phyloP scores from a whole-genome alignment of 2,113 vertebrate species.

The Sus scrofa region DNA sequence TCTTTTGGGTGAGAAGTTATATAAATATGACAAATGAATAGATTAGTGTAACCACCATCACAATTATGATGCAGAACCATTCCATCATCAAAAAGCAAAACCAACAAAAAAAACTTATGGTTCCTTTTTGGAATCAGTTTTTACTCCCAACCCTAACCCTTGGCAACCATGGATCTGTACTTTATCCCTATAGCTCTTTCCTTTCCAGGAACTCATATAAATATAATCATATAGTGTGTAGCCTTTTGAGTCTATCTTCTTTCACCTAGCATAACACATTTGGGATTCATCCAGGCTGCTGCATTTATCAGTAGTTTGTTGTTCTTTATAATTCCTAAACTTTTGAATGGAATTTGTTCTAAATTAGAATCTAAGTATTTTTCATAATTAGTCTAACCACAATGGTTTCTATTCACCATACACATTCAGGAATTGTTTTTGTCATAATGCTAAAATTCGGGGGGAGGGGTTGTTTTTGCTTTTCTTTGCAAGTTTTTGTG shows the following conservation, averaged over 20 bases:
- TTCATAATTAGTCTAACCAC: constrained; percentile 1
- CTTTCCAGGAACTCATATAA: neutral
- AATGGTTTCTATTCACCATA: neutral
- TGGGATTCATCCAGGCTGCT: neutral
- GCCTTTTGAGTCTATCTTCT: neutral
- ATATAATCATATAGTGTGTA: neutral
- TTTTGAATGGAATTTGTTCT: constrained; percentile 22
- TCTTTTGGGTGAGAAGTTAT: neutral
- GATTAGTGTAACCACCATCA: neutral
- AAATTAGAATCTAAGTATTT: constrained; percentile 24
- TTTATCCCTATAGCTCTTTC: neutral
- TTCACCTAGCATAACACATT: neutral
- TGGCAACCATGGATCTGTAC: neutral
- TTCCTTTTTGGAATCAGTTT: neutral
- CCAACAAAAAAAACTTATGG: neutral
- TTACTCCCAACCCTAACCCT: neutral
- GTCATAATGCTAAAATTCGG: neutral
- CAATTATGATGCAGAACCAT: neutral
- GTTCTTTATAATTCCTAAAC: neutral
- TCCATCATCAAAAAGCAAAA: neutral
- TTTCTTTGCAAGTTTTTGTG: neutral
- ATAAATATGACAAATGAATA: neutral
- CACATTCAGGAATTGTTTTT: neutral
- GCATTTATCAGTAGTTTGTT: neutral
- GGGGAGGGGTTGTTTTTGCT: neutral